Percentiles rank a stretch among this genome's conserved stretches.
Conservation (phyloP, 2,888 invertebrate genomes). For the Ennomos erosarius region DNA sequence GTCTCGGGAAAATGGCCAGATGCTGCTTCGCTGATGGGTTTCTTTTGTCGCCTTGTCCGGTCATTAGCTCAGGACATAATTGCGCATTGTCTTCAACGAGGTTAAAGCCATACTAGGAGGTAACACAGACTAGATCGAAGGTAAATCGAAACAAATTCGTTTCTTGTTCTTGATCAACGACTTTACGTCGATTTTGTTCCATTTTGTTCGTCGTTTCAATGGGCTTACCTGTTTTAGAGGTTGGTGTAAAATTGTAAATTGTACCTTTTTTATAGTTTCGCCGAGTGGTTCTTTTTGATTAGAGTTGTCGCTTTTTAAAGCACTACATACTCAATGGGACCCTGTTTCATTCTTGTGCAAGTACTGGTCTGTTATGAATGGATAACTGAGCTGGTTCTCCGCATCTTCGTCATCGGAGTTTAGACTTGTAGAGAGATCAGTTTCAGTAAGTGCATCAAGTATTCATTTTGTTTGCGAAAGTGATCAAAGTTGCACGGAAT, state of each 20-base stretch:
- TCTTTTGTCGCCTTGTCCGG: conserved; percentile 58
- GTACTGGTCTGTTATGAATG: conserved; percentile 17
- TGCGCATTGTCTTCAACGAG: conserved; percentile 57
- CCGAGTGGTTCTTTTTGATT: conserved; percentile 10
- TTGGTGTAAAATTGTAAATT: conserved; percentile 19
- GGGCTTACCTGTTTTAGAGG: conserved; percentile 18
- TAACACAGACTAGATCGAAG: conserved; percentile 38
- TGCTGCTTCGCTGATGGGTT: conserved; percentile 55
- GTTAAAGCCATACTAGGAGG: conserved; percentile 41
- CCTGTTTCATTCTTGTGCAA: conserved; percentile 17
- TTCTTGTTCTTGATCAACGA: conserved; percentile 16
- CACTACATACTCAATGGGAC: conserved; percentile 13
- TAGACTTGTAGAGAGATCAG: too few relatives aligned
- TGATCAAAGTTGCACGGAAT: too few relatives aligned
- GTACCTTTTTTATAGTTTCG: neutral
- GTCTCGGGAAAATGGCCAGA: conserved; percentile 12
- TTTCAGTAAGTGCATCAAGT: too few relatives aligned
- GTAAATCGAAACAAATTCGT: conserved; percentile 7
- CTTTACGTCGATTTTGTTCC: conserved; percentile 14
- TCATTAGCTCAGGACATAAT: conserved; percentile 53
- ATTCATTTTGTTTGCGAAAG: too few relatives aligned
- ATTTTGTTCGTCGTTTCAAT: conserved; percentile 14
- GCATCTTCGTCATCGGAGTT: too few relatives aligned
- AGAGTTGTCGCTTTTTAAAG: conserved; percentile 16
- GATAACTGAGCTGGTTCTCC: conserved; percentile 9